These are phyloP conservation scores for Riparia riparia DNA, from an alignment of 2,113 vertebrate genomes.

Conservation along the genomic window DNA sequence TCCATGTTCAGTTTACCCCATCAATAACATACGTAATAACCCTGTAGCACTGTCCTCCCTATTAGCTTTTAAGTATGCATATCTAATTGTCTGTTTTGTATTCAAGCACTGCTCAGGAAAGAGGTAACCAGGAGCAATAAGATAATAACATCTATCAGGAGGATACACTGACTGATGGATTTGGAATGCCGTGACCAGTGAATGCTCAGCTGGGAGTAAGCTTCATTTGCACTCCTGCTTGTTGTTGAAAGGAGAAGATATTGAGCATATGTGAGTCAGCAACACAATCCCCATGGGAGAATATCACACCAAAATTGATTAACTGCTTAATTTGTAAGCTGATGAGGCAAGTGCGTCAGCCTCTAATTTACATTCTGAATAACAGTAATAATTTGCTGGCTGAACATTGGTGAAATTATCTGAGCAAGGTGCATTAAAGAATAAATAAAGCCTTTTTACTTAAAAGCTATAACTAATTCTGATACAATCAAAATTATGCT, in stretches of 20 bases:
- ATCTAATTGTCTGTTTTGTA: slow-evolving; percentile 38
- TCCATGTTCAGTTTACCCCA: not conserved
- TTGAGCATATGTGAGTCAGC: slow-evolving; percentile 51
- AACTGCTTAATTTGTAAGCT: slow-evolving; percentile 43
- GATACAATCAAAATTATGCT: slow-evolving; percentile 25
- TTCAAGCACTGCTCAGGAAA: slow-evolving; percentile 47
- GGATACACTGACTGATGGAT: slow-evolving; percentile 38
- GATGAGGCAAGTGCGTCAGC: slow-evolving; percentile 46
- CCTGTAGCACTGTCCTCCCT: not conserved
- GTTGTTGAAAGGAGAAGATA: slow-evolving; percentile 29
- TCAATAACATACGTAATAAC: not conserved
- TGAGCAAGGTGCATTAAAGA: slow-evolving; percentile 38
- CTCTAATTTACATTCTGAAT: slow-evolving; percentile 51
- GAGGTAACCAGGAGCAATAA: slow-evolving; percentile 25
- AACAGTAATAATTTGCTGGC: slow-evolving; percentile 47
- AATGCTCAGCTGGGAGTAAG: slow-evolving; percentile 18
- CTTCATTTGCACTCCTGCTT: slow-evolving; percentile 45
- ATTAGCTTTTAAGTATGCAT: slow-evolving; percentile 40
- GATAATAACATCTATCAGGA: slow-evolving; percentile 42
- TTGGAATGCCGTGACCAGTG: slow-evolving; percentile 16
- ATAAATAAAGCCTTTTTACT: slow-evolving; percentile 44
- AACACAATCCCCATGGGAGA: not conserved
- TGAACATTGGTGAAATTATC: slow-evolving; percentile 45
- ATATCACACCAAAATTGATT: slow-evolving; percentile 46
- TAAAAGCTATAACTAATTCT: slow-evolving; percentile 35